Conservation (phyloP, 2,888 invertebrate species). For the Andrena fulva region DNA sequence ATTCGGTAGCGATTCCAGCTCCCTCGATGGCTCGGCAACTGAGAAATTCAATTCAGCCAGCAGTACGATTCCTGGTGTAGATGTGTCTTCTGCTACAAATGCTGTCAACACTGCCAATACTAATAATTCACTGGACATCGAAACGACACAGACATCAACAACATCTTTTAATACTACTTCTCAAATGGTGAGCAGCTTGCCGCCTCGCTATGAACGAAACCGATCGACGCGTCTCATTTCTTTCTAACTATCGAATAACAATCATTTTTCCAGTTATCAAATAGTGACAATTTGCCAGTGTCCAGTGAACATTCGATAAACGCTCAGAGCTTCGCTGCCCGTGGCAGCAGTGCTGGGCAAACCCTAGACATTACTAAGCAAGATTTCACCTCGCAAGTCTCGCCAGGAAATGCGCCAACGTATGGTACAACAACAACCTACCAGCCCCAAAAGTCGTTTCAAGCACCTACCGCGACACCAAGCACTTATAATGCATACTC, state of each 20-base stretch:
- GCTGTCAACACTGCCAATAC: slow-evolving; percentile 76
- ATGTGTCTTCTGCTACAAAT: slow-evolving; percentile 76
- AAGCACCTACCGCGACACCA: slow-evolving; percentile 81
- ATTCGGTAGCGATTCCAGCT: slow-evolving; percentile 87
- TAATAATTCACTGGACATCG: slow-evolving; percentile 79
- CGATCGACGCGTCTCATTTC: background rate
- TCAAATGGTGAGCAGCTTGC: slow-evolving; percentile 76
- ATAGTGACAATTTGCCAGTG: slow-evolving; percentile 82
- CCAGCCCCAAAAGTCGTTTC: slow-evolving; percentile 84
- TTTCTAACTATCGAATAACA: background rate
- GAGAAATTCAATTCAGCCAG: slow-evolving; percentile 85
- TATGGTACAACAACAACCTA: slow-evolving; percentile 79
- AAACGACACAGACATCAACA: slow-evolving; percentile 77
- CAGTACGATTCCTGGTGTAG: slow-evolving; percentile 79
- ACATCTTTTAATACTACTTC: slow-evolving; percentile 79
- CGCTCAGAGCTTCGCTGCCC: slow-evolving; percentile 80
- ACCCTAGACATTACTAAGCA: slow-evolving; percentile 78
- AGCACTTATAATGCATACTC: slow-evolving; percentile 85
- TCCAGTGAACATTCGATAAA: slow-evolving; percentile 82
- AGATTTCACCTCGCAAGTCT: slow-evolving; percentile 80
- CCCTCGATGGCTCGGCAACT: slow-evolving; percentile 85
- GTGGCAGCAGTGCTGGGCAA: slow-evolving; percentile 72
- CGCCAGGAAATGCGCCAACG: slow-evolving; percentile 78
- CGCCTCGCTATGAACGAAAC: background rate
- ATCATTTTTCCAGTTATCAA: slow-evolving; percentile 76